Conservation (phyloP, 2,888 invertebrate species). For the Cosmia pyralina region DNA sequence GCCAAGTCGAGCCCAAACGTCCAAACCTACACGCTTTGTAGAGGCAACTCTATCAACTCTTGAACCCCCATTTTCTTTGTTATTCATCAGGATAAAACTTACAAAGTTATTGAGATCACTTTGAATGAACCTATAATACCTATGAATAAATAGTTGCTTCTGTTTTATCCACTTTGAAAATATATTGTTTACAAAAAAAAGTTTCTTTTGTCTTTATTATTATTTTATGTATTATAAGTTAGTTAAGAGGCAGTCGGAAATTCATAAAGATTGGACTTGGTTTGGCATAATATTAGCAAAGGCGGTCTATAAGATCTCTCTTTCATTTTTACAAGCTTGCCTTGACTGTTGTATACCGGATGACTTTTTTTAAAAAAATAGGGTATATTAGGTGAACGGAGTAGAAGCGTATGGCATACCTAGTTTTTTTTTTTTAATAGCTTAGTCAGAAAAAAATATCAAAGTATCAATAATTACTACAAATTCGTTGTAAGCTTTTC, state of each 20-base stretch:
- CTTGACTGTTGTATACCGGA: neutral
- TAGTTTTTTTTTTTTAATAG: no score
- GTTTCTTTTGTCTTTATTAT: neutral
- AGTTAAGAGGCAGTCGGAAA: neutral
- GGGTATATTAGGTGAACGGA: no score
- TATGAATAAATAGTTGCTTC: neutral
- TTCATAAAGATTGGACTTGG: neutral
- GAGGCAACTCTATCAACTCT: neutral
- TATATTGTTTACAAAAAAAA: neutral
- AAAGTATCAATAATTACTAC: no score
- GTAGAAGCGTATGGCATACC: no score
- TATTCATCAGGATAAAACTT: neutral
- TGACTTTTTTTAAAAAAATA: no score
- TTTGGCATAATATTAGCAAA: neutral
- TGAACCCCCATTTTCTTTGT: neutral
- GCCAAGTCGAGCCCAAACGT: neutral
- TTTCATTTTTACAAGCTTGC: slow-evolving; percentile 2
- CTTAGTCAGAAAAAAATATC: no score
- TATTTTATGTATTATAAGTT: neutral
- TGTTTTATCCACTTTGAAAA: neutral
- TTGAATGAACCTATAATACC: neutral
- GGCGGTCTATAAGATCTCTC: neutral
- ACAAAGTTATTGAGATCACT: neutral
- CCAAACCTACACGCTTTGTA: no score
- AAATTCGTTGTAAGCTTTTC: no score